Evolutionary conservation across 1,140 invertebrate species (phyloP).

Genomic region (Zaprionus nigranus): DNA sequence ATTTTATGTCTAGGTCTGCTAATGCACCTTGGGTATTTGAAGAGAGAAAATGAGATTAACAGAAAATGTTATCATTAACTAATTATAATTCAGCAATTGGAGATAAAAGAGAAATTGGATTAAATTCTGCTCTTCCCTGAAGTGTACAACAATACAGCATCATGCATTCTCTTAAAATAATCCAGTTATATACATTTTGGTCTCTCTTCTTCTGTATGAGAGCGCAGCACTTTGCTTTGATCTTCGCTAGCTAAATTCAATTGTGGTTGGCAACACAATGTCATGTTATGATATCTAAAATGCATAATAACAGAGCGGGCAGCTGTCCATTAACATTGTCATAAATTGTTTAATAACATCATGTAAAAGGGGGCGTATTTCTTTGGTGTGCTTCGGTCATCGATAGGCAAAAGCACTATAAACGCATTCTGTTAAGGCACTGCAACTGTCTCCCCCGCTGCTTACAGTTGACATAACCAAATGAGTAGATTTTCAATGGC

Average conservation of each 20-base stretch:
- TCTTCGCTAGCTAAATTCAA: not conserved
- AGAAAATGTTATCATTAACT: not conserved
- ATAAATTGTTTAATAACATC: not conserved
- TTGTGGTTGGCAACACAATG: not conserved
- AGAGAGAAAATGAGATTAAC: not conserved
- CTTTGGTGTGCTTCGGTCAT: not conserved
- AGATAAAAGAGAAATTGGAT: not conserved
- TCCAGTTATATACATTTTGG: no score
- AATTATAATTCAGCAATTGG: not conserved
- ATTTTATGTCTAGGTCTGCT: not conserved
- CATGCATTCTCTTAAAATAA: not conserved
- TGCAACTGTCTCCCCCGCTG: not conserved
- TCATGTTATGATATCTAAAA: not conserved
- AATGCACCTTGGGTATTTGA: not conserved
- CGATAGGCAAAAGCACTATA: not conserved
- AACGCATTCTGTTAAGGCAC: no score
- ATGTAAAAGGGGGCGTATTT: not conserved
- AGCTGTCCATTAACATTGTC: not conserved
- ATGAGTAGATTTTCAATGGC: not conserved
- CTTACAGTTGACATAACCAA: not conserved
- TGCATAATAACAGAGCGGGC: not conserved
- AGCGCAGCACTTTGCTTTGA: not conserved
- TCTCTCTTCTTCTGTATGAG: not conserved
- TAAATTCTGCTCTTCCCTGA: not conserved
- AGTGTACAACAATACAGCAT: not conserved